Conservation (phyloP, 2,113 vertebrate genomes). For the Psammodynastes pulverulentus region DNA sequence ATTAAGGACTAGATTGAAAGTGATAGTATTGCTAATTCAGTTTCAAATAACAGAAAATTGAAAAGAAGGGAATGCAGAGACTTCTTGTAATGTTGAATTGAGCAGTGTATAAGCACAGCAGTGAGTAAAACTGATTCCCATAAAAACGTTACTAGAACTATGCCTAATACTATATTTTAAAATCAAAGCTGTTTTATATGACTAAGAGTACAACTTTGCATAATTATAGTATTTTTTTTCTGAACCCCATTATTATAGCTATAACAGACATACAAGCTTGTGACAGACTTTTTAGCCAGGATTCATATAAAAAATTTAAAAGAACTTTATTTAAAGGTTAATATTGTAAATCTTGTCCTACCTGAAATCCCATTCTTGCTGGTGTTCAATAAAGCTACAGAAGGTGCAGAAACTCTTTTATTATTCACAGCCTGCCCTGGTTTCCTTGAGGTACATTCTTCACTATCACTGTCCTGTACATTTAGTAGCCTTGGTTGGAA, state of each 20-base stretch:
- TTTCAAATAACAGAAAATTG: background rate
- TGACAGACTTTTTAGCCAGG: background rate
- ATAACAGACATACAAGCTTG: background rate
- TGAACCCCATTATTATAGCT: too few relatives aligned
- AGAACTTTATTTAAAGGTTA: background rate
- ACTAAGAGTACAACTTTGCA: background rate
- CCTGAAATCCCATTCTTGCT: constrained; percentile 82
- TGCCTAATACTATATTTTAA: background rate
- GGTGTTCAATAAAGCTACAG: constrained; percentile 78
- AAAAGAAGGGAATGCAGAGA: background rate
- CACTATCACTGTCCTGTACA: constrained; percentile 73
- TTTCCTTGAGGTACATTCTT: constrained; percentile 80
- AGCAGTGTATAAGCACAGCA: background rate
- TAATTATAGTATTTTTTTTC: background rate
- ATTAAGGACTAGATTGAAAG: background rate
- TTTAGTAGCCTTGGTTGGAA: constrained; percentile 82
- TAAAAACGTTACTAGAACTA: background rate
- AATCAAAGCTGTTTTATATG: background rate
- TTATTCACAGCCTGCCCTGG: constrained; percentile 76
- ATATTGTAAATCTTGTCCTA: constrained; percentile 61
- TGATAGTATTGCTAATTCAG: background rate
- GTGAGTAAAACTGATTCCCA: background rate
- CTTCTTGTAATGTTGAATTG: background rate
- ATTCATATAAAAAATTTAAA: background rate
- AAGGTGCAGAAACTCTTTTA: constrained; percentile 74